Percentiles rank a stretch among this genome's conserved stretches.
Conservation (phyloP, 2,888 invertebrate species). For the Megamerina dolium region DNA sequence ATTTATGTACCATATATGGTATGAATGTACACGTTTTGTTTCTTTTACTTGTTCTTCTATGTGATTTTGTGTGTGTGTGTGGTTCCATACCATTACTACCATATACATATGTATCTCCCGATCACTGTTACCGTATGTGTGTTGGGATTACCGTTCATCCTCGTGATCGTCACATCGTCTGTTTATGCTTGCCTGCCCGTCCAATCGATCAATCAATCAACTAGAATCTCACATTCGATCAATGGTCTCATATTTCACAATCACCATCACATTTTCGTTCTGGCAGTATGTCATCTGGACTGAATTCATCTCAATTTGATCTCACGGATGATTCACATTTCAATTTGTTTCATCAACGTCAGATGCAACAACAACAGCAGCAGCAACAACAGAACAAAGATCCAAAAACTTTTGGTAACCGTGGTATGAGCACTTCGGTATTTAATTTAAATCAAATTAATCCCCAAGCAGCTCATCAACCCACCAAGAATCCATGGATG, state of each 20-base stretch:
- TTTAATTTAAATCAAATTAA: constrained; percentile 52
- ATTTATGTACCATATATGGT: no score
- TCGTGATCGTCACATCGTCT: no score
- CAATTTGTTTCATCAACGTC: constrained; percentile 39
- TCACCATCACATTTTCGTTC: constrained; percentile 48
- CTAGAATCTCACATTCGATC: constrained; percentile 38
- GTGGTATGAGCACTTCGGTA: constrained; percentile 52
- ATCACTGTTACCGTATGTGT: neutral
- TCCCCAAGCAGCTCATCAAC: constrained; percentile 34
- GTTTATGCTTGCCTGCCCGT: no score
- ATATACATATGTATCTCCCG: neutral
- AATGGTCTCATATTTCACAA: constrained; percentile 49
- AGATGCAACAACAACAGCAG: constrained; percentile 17
- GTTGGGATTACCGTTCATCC: no score
- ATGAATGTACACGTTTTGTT: neutral
- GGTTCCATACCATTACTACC: neutral
- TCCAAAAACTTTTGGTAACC: constrained; percentile 22
- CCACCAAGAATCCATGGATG: constrained; percentile 29
- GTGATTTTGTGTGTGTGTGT: neutral
- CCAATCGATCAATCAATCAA: no score
- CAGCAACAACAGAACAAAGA: constrained; percentile 22
- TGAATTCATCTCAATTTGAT: constrained; percentile 47
- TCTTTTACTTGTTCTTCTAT: neutral
- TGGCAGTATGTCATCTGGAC: constrained; percentile 49
- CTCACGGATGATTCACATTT: constrained; percentile 45